Base-by-base conservation (phyloP, 2,113 vertebrate genomes). In the Xyrauchen texanus region DNA sequence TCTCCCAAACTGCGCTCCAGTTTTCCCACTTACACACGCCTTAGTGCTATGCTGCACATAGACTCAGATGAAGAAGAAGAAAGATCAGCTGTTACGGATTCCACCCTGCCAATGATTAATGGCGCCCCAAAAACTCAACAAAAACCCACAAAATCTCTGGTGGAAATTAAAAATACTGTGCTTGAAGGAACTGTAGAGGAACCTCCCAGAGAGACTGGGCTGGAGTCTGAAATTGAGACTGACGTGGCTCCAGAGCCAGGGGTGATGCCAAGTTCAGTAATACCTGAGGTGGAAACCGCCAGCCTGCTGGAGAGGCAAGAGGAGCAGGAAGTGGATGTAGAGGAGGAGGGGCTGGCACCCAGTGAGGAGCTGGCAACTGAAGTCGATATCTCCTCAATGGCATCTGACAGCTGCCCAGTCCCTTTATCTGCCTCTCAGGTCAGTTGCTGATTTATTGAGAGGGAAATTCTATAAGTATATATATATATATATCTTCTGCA, bases 21-120 rank as follows among this genome's bases (percentile, higher is more conserved):
- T 87, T 99, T 99, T 79, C 98, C 98, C 79, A 99, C 98, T 0
- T 95, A 99, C 87, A 98, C 96, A 0, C 92, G 98, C 78, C 95
- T 99, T 80, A 99, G 94, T 4, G 94, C 95, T 6, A 99, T 99
- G 96, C 92, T 99, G 79, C 97, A 99, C 77, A 99, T 99, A 0
- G 98, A 99, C 85, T 99, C 97, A 0, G 98, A 99, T 44, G 97
- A 98, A 76, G 97, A 99, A 10, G 97, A 99, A 60, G 93, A 94
- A 7, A 72, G 91, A 46, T 91, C 90, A 0, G 83, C 79, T 2
- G 81, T 86, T 44, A 86, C 77, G 7, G 91, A 93, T 78, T 63
- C 88, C 53, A 42, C 62, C 0, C 85, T 87, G 0, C 90, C 94
- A 2, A 93, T 93, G 42, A 85, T 93, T 64, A 94, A 94, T n/a